Conservation (phyloP, 2,113 vertebrate genomes). For the Lanius collurio region DNA sequence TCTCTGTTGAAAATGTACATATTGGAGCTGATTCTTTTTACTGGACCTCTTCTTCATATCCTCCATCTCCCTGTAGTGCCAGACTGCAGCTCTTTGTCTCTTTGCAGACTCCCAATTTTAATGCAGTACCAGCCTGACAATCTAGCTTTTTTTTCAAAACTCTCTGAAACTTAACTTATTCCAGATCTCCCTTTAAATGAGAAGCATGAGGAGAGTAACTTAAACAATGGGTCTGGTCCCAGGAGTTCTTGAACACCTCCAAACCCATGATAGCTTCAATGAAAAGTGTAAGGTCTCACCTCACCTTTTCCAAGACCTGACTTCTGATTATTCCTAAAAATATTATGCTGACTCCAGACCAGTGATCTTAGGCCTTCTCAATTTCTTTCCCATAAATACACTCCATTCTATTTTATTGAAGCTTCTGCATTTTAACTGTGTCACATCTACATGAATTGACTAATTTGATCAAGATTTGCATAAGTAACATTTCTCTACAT, state of each 20-base stretch:
- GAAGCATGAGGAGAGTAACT: background rate
- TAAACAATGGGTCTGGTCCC: background rate
- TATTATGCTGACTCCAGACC: background rate
- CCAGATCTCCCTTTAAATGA: constrained; percentile 27
- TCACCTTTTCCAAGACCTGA: background rate
- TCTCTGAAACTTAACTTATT: constrained; percentile 29
- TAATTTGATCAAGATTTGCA: background rate
- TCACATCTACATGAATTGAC: background rate
- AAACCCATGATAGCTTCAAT: background rate
- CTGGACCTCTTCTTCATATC: constrained; percentile 14
- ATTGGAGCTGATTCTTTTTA: constrained; percentile 28
- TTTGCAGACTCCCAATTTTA: background rate
- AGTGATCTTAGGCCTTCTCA: background rate
- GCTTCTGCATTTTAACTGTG: background rate
- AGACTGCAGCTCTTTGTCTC: constrained; percentile 26
- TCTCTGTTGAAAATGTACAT: constrained; percentile 44
- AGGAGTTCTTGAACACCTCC: background rate
- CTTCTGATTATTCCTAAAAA: background rate
- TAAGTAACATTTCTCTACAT: background rate
- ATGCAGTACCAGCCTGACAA: background rate
- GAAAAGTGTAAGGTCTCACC: background rate
- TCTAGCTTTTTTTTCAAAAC: background rate
- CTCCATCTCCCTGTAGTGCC: constrained; percentile 12
- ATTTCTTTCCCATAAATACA: background rate
- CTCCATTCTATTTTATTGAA: background rate